Conservation (phyloP, 1,140 invertebrate species). For the Drosophila baimaii region DNA sequence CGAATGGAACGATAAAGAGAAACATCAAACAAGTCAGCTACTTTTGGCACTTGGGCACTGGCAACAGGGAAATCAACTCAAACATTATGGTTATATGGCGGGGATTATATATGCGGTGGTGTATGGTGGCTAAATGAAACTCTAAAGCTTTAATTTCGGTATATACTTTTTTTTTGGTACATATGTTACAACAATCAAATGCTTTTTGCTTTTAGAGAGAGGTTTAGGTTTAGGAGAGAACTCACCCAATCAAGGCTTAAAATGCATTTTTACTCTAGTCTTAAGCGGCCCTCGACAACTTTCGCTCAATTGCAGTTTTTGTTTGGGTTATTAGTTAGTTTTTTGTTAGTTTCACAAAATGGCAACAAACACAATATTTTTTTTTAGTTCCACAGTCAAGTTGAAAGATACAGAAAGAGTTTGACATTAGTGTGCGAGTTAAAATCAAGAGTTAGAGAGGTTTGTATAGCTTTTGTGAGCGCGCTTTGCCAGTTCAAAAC, state of each 20-base stretch:
- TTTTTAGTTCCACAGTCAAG: constrained; percentile 63
- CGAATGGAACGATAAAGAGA: constrained; percentile 9
- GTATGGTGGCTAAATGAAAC: constrained; percentile 40
- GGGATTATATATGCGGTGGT: constrained; percentile 26
- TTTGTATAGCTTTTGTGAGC: constrained; percentile 28
- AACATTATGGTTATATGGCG: constrained; percentile 20
- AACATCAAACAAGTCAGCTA: constrained; percentile 22
- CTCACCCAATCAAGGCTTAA: constrained; percentile 79
- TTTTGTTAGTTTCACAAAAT: constrained; percentile 54
- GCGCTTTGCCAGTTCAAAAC: constrained; percentile 34
- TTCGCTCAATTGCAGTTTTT: constrained; percentile 74
- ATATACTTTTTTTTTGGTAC: constrained; percentile 25
- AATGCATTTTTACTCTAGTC: constrained; percentile 76
- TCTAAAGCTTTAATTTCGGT: constrained; percentile 55
- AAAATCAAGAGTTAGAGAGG: constrained; percentile 42
- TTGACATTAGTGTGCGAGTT: constrained; percentile 76
- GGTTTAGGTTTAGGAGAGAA: constrained; percentile 46
- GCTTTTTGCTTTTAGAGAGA: constrained; percentile 32
- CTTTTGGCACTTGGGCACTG: constrained; percentile 11
- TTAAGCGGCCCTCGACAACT: constrained; percentile 78
- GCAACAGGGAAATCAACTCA: constrained; percentile 33
- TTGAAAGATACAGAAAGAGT: constrained; percentile 82
- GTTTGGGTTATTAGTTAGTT: constrained; percentile 41
- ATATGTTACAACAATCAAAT: constrained; percentile 67
- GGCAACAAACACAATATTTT: constrained; percentile 55